These are phyloP conservation scores for Cyclura pinguis DNA, from an alignment of 2,797 vertebrate species.

Conservation along the genomic window DNA sequence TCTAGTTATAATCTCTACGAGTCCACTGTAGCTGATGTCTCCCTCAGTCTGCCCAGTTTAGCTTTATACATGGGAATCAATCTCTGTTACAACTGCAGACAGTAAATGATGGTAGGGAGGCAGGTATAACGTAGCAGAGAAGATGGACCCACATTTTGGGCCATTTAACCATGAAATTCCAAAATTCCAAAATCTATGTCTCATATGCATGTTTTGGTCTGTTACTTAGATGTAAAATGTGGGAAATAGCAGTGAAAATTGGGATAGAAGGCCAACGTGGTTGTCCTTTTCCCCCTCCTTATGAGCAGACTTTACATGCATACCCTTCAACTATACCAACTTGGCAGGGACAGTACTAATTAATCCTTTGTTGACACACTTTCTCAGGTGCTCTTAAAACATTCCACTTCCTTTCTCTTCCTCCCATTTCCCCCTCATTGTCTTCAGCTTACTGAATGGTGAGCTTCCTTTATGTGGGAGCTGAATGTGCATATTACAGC, in stretches of 20 bases:
- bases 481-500: no score
- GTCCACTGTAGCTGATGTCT: not conserved
- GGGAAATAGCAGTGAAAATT: not conserved
- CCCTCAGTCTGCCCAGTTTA: not conserved
- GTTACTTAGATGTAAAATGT: slow-evolving; percentile 13
- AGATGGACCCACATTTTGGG: not conserved
- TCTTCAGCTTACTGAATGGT: no score
- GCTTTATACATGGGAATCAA: not conserved
- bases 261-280: not conserved
- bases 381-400: no score
- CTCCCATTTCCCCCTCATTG: no score
- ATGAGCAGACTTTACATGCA: not conserved
- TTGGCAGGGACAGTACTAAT: no score
- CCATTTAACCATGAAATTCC: slow-evolving; percentile 50
- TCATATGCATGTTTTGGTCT: not conserved
- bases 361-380: no score
- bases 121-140: not conserved
- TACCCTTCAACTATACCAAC: no score
- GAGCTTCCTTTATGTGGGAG: no score
- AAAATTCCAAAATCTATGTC: slow-evolving; percentile 20
- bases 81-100: not conserved
- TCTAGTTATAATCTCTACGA: not conserved
- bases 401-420: no score
- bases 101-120: not conserved
- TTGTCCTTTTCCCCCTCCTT: not conserved